These are phyloP conservation scores for Myiagra hebetior DNA, from an alignment of 2,113 vertebrate species.

Conservation along the genomic window DNA sequence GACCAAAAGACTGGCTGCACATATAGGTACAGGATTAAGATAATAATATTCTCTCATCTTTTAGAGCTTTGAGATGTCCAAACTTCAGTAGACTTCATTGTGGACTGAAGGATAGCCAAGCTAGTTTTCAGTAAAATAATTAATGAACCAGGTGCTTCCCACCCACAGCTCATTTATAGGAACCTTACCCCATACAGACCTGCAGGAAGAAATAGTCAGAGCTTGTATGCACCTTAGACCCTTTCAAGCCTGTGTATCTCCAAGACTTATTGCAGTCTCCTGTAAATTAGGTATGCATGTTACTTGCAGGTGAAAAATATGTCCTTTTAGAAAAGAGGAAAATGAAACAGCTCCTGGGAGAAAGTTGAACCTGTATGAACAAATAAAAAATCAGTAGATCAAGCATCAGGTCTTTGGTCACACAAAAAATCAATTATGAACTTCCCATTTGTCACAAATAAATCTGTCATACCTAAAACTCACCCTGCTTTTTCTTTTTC, in stretches of 20 bases:
- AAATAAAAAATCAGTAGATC: not conserved
- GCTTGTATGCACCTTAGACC: not conserved
- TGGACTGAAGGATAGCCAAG: not conserved
- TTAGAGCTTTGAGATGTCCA: not conserved
- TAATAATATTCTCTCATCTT: not conserved
- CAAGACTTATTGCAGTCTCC: not conserved
- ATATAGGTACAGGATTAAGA: not conserved
- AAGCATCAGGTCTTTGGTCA: not conserved
- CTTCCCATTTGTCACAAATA: not conserved
- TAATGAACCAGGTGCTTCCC: not conserved
- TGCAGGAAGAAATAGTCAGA: not conserved
- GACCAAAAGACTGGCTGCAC: not conserved
- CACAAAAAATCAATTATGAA: not conserved
- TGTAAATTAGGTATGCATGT: not conserved
- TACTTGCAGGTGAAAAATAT: accelerated
- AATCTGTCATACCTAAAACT: not conserved
- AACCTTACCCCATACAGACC: accelerated
- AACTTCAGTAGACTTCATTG: not conserved
- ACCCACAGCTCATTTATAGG: accelerated
- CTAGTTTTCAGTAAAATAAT: not conserved
- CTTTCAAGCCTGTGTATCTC: not conserved
- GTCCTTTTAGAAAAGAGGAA: not conserved
- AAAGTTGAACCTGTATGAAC: not conserved
- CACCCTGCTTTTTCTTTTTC: not conserved
- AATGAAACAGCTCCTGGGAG: accelerated